These are phyloP conservation scores for Octopus sinensis DNA, from an alignment of 1,140 invertebrate genomes.

Conservation along the genomic window DNA sequence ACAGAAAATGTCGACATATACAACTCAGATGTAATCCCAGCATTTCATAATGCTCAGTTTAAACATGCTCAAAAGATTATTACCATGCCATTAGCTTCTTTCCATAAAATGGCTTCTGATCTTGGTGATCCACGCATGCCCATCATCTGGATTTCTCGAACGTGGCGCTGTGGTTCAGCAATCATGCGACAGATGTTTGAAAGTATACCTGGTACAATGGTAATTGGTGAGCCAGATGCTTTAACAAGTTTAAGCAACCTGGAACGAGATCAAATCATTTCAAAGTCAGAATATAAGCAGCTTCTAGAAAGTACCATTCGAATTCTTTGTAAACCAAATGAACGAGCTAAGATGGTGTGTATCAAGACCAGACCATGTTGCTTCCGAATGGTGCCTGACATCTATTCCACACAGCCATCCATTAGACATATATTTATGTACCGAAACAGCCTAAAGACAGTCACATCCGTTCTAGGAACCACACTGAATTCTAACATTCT, in stretches of 20 bases:
- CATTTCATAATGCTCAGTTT: conserved; percentile 42
- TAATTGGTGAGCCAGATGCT: conserved; percentile 45
- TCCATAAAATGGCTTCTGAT: conserved; percentile 50
- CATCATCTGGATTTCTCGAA: conserved; percentile 45
- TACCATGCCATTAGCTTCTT: conserved; percentile 46
- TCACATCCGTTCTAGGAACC: conserved; percentile 39
- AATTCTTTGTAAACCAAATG: conserved; percentile 50
- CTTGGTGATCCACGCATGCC: conserved; percentile 43
- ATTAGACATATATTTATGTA: conserved; percentile 48
- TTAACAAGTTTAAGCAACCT: conserved; percentile 43
- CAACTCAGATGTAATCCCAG: conserved; percentile 23
- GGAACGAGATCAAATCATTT: conserved; percentile 32
- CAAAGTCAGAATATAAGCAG: conserved; percentile 44
- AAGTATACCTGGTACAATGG: conserved; percentile 40
- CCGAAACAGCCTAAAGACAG: conserved; percentile 47
- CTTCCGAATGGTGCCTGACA: conserved; percentile 39
- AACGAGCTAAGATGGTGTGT: conserved; percentile 39
- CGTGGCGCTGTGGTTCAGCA: conserved; percentile 45
- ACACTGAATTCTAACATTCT: conserved; percentile 35
- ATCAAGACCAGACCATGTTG: conserved; percentile 44
- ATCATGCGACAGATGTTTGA: conserved; percentile 45
- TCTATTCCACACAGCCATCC: conserved; percentile 39
- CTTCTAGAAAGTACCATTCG: conserved; percentile 43
- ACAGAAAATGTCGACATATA: conserved; percentile 36
- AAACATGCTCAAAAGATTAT: conserved; percentile 42